Percentiles rank a stretch among this genome's conserved stretches.
phyloP scores from a whole-genome alignment of 1,140 invertebrate species.

The Muscidifurax raptorellus region DNA sequence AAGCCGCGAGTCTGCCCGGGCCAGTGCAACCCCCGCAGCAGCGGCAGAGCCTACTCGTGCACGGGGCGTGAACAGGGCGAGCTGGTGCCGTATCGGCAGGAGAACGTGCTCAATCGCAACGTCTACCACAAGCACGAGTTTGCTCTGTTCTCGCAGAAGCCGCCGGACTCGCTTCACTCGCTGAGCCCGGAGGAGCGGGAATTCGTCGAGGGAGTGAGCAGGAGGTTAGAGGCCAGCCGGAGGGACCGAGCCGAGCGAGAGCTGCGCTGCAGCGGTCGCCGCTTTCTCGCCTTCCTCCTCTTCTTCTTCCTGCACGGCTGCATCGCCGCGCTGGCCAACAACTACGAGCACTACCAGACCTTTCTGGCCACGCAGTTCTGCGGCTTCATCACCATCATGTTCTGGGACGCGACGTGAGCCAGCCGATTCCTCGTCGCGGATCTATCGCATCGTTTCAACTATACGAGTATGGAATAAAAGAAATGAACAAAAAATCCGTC shows the following conservation, averaged over 20 bases:
- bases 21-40: background rate
- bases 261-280: background rate
- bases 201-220: background rate
- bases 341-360: constrained; percentile 56
- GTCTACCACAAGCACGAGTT: background rate
- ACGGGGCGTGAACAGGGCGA: background rate
- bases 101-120: background rate
- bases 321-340: background rate
- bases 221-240: background rate
- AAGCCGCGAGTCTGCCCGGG: background rate
- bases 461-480: no score
- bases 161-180: background rate
- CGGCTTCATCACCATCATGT: constrained; percentile 65
- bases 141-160: background rate
- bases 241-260: background rate
- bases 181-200: constrained; percentile 19
- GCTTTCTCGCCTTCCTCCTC: background rate
- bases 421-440: no score
- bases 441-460: no score
- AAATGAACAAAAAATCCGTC: background rate
- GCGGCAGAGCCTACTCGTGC: background rate
- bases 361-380: constrained; percentile 67
- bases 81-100: background rate
- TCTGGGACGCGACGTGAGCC: constrained; percentile 55
- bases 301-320: constrained; percentile 35